Conservation (phyloP, 2,888 invertebrate genomes). For the Eilema griseolum region DNA sequence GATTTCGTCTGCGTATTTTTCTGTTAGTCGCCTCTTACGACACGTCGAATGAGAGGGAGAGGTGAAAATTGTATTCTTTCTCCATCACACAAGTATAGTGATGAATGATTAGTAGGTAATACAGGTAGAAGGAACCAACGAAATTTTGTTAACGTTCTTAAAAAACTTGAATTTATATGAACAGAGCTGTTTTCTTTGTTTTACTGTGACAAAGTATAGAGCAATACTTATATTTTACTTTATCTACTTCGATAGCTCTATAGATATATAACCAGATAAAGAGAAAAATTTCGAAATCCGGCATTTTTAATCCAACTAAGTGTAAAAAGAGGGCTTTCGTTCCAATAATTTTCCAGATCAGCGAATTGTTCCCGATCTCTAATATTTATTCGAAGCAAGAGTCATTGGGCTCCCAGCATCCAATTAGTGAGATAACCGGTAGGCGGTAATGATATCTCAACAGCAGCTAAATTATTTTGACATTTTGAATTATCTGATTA, state of each 20-base stretch:
- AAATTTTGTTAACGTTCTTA: too few relatives aligned
- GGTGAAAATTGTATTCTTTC: too few relatives aligned
- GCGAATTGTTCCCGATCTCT: not conserved
- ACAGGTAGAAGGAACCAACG: too few relatives aligned
- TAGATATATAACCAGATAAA: not conserved
- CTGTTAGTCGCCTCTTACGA: too few relatives aligned
- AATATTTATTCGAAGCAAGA: conserved; percentile 18
- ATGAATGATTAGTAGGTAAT: too few relatives aligned
- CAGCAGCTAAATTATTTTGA: not conserved
- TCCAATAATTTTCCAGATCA: conserved; percentile 13
- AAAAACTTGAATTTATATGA: too few relatives aligned
- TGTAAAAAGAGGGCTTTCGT: not conserved
- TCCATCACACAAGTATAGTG: too few relatives aligned
- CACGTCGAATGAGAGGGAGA: too few relatives aligned
- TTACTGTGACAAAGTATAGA: not conserved
- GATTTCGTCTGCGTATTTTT: too few relatives aligned
- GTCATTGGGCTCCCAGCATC: conserved; percentile 17
- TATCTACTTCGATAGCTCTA: not conserved
- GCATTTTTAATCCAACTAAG: not conserved
- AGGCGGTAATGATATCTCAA: not conserved
- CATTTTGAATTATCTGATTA: not conserved
- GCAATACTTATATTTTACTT: not conserved
- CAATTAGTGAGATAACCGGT: conserved; percentile 11
- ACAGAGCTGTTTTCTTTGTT: not conserved
- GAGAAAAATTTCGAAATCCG: not conserved